phyloP scores from a whole-genome alignment of 2,888 invertebrate genomes.

The Asteroscopus sphinx region DNA sequence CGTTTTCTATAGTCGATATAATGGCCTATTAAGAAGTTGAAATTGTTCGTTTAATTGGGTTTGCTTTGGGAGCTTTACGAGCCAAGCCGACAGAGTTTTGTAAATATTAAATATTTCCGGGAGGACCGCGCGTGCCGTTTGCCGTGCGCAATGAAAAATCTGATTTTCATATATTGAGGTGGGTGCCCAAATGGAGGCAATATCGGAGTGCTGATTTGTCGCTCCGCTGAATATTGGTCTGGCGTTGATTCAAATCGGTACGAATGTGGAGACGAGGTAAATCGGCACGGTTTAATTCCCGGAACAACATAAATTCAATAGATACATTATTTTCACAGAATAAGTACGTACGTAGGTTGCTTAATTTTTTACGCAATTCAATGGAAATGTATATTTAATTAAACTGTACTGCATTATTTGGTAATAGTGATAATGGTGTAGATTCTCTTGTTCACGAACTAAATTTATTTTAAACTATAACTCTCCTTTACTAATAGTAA shows the following conservation, averaged over 20 bases:
- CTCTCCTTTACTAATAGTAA: no score
- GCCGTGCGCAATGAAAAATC: constrained; percentile 79
- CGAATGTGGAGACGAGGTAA: constrained; percentile 73
- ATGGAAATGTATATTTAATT: no score
- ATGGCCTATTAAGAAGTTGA: constrained; percentile 73
- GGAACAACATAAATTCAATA: constrained; percentile 67
- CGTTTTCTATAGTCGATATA: constrained; percentile 65
- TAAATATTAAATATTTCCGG: constrained; percentile 66
- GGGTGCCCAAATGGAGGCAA: constrained; percentile 87
- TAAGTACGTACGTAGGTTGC: not conserved
- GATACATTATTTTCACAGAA: constrained; percentile 24
- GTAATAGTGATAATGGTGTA: no score
- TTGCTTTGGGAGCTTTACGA: constrained; percentile 61
- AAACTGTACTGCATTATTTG: no score
- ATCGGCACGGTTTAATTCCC: constrained; percentile 73
- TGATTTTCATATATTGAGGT: constrained; percentile 84
- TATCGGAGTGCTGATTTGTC: constrained; percentile 89
- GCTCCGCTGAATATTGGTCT: constrained; percentile 86
- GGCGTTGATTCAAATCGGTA: constrained; percentile 86
- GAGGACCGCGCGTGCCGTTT: constrained; percentile 47
- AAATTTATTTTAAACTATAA: no score
- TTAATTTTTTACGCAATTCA: no score
- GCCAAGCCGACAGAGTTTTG: constrained; percentile 57
- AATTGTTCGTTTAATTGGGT: constrained; percentile 72
- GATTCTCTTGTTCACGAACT: no score